Conservation (phyloP, 1,140 invertebrate genomes). For the Octopus bimaculoides region DNA sequence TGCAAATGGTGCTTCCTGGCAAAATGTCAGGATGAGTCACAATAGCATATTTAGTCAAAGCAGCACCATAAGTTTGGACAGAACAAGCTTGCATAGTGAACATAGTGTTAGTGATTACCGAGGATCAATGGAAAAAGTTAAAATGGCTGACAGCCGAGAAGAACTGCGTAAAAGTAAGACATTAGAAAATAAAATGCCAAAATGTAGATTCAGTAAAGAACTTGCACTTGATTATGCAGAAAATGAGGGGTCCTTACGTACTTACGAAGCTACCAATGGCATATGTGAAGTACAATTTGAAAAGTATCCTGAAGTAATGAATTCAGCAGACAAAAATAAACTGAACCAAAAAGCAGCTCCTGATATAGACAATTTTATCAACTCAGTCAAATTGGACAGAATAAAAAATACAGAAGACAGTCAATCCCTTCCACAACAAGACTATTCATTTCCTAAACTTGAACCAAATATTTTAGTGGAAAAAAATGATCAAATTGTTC, state of each 20-base stretch:
- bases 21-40: constrained; percentile 2
- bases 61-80: background rate
- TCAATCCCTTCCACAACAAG: no score
- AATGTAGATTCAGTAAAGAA: background rate
- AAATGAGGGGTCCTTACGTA: background rate
- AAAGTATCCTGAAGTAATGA: background rate
- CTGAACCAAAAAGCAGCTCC: no score
- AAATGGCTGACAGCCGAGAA: background rate
- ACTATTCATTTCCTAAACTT: no score
- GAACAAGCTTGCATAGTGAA: background rate
- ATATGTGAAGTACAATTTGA: background rate
- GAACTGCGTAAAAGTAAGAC: background rate
- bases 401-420: no score
- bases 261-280: background rate
- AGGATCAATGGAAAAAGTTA: background rate
- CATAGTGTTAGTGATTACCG: background rate
- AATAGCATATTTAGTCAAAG: constrained; percentile 1
- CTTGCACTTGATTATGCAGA: background rate
- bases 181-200: background rate
- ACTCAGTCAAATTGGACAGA: no score
- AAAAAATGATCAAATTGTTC: no score
- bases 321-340: no score
- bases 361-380: no score
- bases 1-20: background rate
- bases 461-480: no score